These are phyloP conservation scores for Bucorvus abyssinicus DNA, from an alignment of 2,797 vertebrate species.

Conservation along the genomic window DNA sequence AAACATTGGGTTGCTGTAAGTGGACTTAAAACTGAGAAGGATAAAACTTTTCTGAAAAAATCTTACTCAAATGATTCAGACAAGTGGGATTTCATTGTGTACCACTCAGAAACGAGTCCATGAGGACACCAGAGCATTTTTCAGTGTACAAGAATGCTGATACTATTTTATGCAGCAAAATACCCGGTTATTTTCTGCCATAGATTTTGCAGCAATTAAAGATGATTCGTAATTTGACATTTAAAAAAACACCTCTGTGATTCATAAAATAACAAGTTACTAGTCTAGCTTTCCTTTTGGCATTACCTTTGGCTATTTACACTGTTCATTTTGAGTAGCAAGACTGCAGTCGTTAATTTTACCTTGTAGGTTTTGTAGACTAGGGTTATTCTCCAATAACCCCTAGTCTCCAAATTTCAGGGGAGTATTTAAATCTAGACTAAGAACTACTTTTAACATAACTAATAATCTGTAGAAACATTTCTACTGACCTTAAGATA, in stretches of 20 bases:
- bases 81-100: not conserved
- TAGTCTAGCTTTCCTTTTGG: not conserved
- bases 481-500: not conserved
- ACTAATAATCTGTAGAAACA: not conserved
- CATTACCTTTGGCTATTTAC: not conserved
- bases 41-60: conserved; percentile 51
- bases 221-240: not conserved
- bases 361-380: not conserved
- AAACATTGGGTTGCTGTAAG: conserved; percentile 56
- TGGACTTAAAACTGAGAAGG: conserved; percentile 59
- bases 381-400: not conserved
- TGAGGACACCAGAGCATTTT: not conserved
- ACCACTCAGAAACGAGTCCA: conserved; percentile 14
- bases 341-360: not conserved
- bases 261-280: not conserved
- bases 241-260: not conserved
- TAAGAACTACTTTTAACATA: not conserved
- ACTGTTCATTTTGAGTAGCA: not conserved
- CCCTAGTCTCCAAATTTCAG: not conserved
- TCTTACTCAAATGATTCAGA: conserved; percentile 51
- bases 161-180: not conserved
- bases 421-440: not conserved
- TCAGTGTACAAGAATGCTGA: not conserved
- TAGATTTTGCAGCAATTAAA: not conserved
- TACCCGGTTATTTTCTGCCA: not conserved